Percentiles rank a stretch among this genome's conserved stretches.
Conservation (phyloP, 2,888 invertebrate genomes). For the Drosophila austrosaltans region DNA sequence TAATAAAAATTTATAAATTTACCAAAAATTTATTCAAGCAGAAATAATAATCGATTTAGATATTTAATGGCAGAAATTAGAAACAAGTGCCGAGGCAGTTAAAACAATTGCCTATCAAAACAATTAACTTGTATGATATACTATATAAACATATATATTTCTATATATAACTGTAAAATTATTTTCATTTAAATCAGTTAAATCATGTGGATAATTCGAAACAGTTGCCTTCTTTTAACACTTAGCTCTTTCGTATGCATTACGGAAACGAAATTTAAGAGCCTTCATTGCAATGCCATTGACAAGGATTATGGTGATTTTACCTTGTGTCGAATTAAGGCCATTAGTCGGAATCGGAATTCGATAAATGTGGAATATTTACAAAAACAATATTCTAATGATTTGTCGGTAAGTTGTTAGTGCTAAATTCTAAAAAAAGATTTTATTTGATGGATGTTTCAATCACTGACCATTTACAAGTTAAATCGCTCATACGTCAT, state of each 20-base stretch:
- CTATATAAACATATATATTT: too few species aligned
- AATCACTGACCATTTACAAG: too few species aligned
- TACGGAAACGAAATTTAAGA: conserved; percentile 38
- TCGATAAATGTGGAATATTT: conserved; percentile 34
- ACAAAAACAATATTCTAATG: conserved; percentile 16
- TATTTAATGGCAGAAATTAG: background rate
- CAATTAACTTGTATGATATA: too few species aligned
- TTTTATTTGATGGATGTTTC: too few species aligned
- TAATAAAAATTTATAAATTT: background rate
- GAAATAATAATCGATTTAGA: background rate
- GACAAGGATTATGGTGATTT: conserved; percentile 25
- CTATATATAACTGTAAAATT: background rate
- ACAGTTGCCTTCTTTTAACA: conserved; percentile 15
- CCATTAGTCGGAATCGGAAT: conserved; percentile 37
- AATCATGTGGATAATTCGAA: conserved; percentile 19
- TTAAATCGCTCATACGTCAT: too few species aligned
- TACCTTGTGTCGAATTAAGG: conserved; percentile 28
- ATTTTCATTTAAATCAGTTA: background rate
- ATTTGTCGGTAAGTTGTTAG: conserved; percentile 25
- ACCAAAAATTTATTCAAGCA: background rate
- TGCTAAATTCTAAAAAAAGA: too few species aligned
- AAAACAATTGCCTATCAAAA: too few species aligned
- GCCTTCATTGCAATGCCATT: conserved; percentile 34
- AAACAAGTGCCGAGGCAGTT: background rate
- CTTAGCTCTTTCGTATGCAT: conserved; percentile 3